These are phyloP conservation scores for Scolopax bukidnonensis DNA, from an alignment of 2,797 vertebrate species.

Conservation along the genomic window DNA sequence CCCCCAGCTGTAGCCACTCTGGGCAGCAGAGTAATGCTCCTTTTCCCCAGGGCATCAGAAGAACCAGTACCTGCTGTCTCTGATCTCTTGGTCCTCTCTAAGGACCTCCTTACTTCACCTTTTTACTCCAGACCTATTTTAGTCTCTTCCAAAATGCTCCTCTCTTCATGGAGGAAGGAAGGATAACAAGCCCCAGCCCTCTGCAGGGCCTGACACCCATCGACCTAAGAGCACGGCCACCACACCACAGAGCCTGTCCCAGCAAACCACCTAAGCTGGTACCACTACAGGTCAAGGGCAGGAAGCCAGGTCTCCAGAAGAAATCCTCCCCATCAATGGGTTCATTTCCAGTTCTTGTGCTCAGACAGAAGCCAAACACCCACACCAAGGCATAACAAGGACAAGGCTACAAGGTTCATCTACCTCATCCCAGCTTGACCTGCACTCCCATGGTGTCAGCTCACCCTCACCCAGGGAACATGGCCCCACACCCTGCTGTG, in stretches of 20 bases:
- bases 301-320: neutral
- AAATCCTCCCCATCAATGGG: rapidly evolving
- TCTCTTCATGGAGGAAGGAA: rapidly evolving
- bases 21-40: neutral
- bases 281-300: neutral
- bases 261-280: neutral
- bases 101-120: neutral
- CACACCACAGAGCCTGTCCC: neutral
- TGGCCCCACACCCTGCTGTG: neutral
- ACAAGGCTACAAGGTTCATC: neutral
- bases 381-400: rapidly evolving
- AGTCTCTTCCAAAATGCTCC: neutral
- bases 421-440: neutral
- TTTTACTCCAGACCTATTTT: neutral
- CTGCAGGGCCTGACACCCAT: neutral
- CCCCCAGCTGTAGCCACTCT: neutral
- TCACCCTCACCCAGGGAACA: rapidly evolving
- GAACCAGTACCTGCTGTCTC: neutral
- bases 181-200: neutral
- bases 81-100: neutral
- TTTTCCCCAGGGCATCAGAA: neutral
- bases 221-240: rapidly evolving
- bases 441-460: neutral
- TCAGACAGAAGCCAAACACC: neutral
- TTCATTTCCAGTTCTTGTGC: neutral